A percentile compares a stretch with the other conserved stretches of the same genome.
Evolutionary conservation across 2,888 invertebrate genomes (phyloP).

Genomic region (Petrolisthes manimaculis): DNA sequence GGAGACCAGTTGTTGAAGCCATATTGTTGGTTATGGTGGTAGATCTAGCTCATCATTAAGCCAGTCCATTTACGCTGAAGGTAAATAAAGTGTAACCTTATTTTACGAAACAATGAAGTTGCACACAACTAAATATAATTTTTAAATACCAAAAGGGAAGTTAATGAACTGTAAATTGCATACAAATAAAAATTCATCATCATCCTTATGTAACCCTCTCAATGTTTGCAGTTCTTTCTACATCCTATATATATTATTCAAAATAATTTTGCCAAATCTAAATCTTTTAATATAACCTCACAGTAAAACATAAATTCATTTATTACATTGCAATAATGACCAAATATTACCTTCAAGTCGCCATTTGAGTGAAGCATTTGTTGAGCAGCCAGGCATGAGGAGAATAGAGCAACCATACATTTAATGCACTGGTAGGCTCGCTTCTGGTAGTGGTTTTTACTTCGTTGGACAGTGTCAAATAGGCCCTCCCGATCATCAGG

Average conservation of each 20-base stretch:
- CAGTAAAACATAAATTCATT: background rate
- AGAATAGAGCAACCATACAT: constrained; percentile 90
- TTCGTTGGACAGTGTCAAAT: constrained; percentile 90
- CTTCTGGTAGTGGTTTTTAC: constrained; percentile 95
- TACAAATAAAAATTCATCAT: no score
- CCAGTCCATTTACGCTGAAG: constrained; percentile 89
- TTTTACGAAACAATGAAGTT: no score
- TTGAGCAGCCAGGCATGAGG: constrained; percentile 77
- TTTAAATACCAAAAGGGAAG: no score
- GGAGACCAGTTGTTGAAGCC: constrained; percentile 90
- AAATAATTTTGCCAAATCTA: no score
- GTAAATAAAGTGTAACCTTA: no score
- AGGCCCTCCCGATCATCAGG: constrained; percentile 91
- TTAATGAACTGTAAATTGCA: no score
- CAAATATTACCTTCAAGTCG: constrained; percentile 56
- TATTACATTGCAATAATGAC: background rate
- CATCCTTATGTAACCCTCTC: no score
- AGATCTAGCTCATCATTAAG: constrained; percentile 91
- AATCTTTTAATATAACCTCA: background rate
- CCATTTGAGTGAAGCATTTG: constrained; percentile 60
- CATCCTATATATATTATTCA: no score
- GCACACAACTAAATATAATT: no score
- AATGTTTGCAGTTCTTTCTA: no score
- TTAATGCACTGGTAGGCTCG: constrained; percentile 97
- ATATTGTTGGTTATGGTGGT: constrained; percentile 76